A percentile compares a stretch with the other conserved stretches of the same genome.
Conservation (phyloP, 2,797 vertebrate species). For the Sphenodon punctatus region DNA sequence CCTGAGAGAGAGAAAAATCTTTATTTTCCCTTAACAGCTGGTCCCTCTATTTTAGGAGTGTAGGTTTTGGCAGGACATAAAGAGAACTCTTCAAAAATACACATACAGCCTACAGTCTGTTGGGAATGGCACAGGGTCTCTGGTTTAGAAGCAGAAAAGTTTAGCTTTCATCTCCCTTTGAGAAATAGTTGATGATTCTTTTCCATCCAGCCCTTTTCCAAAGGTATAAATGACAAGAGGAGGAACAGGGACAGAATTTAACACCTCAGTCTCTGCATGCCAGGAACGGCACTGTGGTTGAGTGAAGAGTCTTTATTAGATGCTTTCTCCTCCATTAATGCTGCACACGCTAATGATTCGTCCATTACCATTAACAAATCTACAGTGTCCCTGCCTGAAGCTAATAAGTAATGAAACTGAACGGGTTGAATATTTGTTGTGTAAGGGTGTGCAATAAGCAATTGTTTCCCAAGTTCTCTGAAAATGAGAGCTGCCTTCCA, state of each 20-base stretch:
- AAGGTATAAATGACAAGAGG: background rate
- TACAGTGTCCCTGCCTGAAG: constrained; percentile 69
- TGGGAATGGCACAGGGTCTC: background rate
- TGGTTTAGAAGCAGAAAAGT: background rate
- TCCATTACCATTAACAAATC: constrained; percentile 67
- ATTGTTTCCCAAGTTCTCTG: constrained; percentile 59
- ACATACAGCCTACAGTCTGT: background rate
- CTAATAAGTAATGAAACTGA: constrained; percentile 74
- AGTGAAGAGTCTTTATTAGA: constrained; percentile 57
- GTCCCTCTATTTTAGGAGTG: background rate
- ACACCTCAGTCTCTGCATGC: constrained; percentile 23
- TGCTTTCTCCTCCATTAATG: constrained; percentile 67
- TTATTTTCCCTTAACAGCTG: background rate
- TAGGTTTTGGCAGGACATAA: background rate
- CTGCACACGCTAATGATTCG: constrained; percentile 59
- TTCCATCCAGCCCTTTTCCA: constrained; percentile 29
- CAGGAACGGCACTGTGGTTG: constrained; percentile 26
- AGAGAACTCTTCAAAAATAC: background rate
- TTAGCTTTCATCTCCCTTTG: background rate
- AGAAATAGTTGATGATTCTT: constrained; percentile 17
- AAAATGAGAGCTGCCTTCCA: constrained; percentile 70
- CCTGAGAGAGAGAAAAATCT: background rate
- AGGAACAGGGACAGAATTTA: constrained; percentile 29
- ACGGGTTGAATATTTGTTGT: constrained; percentile 63
- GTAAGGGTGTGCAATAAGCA: constrained; percentile 64